Percentiles rank a stretch among this genome's conserved stretches.
phyloP scores from a whole-genome alignment of 1,140 invertebrate species.

The Lamellibrachia luymesi region DNA sequence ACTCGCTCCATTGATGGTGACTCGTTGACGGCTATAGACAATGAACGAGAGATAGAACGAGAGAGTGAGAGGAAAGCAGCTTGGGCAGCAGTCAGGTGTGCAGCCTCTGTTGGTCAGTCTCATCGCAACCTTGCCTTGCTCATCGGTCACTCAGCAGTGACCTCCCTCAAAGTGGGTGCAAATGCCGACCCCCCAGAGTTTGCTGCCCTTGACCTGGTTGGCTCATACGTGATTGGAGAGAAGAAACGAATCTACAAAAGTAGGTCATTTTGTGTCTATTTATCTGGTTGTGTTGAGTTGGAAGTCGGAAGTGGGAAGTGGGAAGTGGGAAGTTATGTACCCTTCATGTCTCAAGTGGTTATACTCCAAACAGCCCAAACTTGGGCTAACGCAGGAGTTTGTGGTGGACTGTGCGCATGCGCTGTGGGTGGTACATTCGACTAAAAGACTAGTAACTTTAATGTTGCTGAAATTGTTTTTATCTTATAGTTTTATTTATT shows the following conservation, averaged over 20 bases:
- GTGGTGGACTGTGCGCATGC: too few species aligned
- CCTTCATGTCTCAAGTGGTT: too few species aligned
- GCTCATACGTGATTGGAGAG: constrained; percentile 49
- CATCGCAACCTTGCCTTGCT: constrained; percentile 39
- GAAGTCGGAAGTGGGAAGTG: too few species aligned
- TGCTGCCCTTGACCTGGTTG: constrained; percentile 47
- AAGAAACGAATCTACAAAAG: constrained; percentile 54
- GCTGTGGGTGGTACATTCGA: too few species aligned
- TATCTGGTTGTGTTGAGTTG: background rate
- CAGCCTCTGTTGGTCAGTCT: constrained; percentile 40
- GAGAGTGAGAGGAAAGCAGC: constrained; percentile 47
- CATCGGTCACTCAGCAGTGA: constrained; percentile 41
- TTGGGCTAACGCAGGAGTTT: too few species aligned
- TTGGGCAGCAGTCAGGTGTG: constrained; percentile 49
- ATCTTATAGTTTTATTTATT: too few species aligned
- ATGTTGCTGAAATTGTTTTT: too few species aligned
- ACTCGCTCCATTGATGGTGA: background rate
- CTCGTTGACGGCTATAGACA: background rate
- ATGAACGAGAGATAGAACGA: background rate
- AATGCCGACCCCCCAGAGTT: constrained; percentile 47
- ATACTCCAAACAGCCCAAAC: too few species aligned
- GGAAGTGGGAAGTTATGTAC: too few species aligned
- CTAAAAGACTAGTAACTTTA: too few species aligned
- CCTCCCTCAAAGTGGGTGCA: constrained; percentile 35
- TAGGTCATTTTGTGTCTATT: too few species aligned